phyloP scores from a whole-genome alignment of 1,140 invertebrate genomes.

The Papilio xuthus region DNA sequence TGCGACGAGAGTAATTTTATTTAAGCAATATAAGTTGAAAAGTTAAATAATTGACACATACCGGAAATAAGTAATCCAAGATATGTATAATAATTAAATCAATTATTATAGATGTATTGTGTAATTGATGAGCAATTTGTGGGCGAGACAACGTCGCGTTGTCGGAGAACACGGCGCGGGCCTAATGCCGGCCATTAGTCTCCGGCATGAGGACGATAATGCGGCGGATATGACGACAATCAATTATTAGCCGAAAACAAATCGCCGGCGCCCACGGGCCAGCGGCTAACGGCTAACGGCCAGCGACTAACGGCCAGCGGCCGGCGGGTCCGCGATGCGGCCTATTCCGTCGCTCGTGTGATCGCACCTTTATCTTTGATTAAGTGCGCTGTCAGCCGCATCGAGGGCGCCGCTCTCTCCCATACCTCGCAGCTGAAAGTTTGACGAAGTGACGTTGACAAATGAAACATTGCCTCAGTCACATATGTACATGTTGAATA shows the following conservation, averaged over 20 bases:
- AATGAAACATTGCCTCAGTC: not conserved
- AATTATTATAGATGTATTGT: constrained; percentile 1
- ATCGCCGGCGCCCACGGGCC: constrained; percentile 30
- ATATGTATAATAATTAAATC: not conserved
- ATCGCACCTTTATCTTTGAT: constrained; percentile 1
- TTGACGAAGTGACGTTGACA: constrained; percentile 12
- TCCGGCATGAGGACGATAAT: not conserved
- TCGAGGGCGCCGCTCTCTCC: constrained; percentile 22
- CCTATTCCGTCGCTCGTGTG: not conserved
- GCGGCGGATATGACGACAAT: constrained; percentile 26
- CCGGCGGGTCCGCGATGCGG: not conserved
- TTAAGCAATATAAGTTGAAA: not conserved
- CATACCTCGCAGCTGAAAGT: constrained; percentile 5
- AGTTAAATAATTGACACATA: not conserved
- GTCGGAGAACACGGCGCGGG: not conserved
- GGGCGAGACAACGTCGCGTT: not conserved
- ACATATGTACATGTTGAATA: not conserved
- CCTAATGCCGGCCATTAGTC: constrained; percentile 18
- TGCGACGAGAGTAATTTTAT: too few species aligned
- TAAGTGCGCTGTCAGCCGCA: constrained; percentile 2
- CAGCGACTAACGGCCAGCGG: not conserved
- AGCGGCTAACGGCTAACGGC: not conserved
- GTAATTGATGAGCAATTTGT: not conserved
- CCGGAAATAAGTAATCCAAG: not conserved
- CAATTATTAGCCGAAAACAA: constrained; percentile 31